Percentiles rank a stretch among this genome's conserved stretches.
phyloP scores from a whole-genome alignment of 2,113 vertebrate genomes.

The Osmerus eperlanus region DNA sequence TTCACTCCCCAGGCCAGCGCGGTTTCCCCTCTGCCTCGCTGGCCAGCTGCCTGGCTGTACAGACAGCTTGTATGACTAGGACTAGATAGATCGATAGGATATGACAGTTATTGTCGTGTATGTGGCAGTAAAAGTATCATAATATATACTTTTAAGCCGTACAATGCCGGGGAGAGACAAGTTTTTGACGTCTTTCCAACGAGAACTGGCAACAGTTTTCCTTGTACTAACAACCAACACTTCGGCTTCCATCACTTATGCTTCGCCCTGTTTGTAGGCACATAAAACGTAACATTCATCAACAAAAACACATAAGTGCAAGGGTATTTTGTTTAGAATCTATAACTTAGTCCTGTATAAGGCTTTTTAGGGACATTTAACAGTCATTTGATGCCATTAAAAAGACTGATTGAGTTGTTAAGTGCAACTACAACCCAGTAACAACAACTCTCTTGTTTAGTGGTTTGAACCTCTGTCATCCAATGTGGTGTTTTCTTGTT shows the following conservation, averaged over 20 bases:
- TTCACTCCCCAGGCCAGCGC: not conserved
- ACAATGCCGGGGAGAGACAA: too few species aligned
- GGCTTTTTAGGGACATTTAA: slow-evolving; percentile 20
- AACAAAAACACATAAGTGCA: not conserved
- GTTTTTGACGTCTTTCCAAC: too few species aligned
- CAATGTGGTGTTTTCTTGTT: not conserved
- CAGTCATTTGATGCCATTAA: slow-evolving; percentile 33
- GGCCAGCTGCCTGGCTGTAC: too few species aligned
- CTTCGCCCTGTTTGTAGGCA: not conserved
- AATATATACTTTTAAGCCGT: too few species aligned
- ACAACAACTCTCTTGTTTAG: slow-evolving; percentile 8
- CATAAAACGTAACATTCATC: not conserved
- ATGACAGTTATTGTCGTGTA: too few species aligned
- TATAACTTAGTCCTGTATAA: not conserved
- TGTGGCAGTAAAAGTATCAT: too few species aligned
- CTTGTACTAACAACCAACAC: not conserved
- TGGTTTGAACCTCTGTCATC: not conserved
- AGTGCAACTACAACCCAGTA: slow-evolving; percentile 23
- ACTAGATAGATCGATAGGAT: too few species aligned
- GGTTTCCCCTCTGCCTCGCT: too few species aligned
- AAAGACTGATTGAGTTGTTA: slow-evolving; percentile 24
- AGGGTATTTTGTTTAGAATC: not conserved
- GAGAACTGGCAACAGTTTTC: too few species aligned
- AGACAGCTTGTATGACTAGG: too few species aligned
- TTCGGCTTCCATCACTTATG: not conserved